Evolutionary conservation across 2,888 invertebrate species (phyloP).

Genomic region (Dryococelus australis): DNA sequence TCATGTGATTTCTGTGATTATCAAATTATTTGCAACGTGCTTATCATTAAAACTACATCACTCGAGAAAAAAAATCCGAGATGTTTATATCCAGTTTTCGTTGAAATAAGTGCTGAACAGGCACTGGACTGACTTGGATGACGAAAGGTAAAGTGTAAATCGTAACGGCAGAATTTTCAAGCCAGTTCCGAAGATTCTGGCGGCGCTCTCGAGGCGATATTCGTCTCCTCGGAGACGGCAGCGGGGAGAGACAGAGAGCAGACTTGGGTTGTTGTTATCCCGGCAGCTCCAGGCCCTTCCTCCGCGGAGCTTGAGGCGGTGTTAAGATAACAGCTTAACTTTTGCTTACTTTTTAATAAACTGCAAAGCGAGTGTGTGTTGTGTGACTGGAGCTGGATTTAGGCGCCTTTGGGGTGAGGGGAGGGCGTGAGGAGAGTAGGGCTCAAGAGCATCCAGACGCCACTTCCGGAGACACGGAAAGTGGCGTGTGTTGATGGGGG

Average conservation of each 20-base stretch:
- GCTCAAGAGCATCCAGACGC: background rate
- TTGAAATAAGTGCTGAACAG: no score
- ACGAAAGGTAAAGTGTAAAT: no score
- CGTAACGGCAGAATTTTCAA: no score
- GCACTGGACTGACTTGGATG: no score
- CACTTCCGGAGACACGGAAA: background rate
- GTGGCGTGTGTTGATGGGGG: background rate
- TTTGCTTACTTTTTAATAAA: slow-evolving; percentile 48
- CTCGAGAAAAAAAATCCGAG: no score
- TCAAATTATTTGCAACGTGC: no score
- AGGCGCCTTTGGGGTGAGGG: background rate
- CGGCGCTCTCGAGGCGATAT: no score
- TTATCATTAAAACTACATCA: no score
- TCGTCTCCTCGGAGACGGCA: no score
- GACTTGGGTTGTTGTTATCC: background rate
- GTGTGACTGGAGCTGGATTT: slow-evolving; percentile 4
- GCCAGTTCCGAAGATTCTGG: no score
- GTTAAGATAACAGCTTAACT: slow-evolving; percentile 46
- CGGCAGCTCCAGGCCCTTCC: background rate
- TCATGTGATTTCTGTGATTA: no score
- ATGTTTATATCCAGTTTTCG: no score
- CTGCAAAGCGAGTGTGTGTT: slow-evolving; percentile 43
- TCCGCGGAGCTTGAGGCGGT: background rate
- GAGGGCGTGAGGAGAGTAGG: background rate
- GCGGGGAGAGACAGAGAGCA: background rate